Evolutionary conservation across 2,797 vertebrate species (phyloP).

Genomic region (Sebastes hopkinsi): DNA sequence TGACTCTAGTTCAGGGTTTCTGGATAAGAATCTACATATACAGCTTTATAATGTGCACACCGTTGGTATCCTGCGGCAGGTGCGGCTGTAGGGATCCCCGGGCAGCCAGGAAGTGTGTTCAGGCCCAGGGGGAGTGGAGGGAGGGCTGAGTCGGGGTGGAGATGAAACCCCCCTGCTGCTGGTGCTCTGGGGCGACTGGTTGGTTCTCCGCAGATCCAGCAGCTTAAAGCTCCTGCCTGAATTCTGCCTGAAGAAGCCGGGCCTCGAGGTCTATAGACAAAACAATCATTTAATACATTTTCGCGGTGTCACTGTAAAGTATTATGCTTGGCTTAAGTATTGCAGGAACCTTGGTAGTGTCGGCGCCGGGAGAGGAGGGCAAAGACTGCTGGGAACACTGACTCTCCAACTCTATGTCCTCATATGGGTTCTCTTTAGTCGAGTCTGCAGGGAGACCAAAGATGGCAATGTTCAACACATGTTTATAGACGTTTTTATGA

Average conservation of each 20-base stretch:
- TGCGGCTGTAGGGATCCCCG: slow-evolving; percentile 52
- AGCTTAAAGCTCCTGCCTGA: slow-evolving; percentile 90
- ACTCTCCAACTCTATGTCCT: slow-evolving; percentile 91
- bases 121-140: slow-evolving; percentile 55
- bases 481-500: not conserved
- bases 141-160: slow-evolving; percentile 84
- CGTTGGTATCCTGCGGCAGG: slow-evolving; percentile 72
- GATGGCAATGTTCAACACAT: not conserved
- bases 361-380: slow-evolving; percentile 85
- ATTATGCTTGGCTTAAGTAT: not conserved
- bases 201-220: slow-evolving; percentile 84
- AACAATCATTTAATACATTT: not conserved
- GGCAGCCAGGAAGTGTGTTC: slow-evolving; percentile 50
- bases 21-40: not conserved
- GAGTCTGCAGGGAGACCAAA: slow-evolving; percentile 62
- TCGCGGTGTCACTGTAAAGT: not conserved
- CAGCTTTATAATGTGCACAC: slow-evolving; percentile 20
- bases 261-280: slow-evolving; percentile 48
- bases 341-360: slow-evolving; percentile 77
- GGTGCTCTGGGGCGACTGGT: slow-evolving; percentile 51
- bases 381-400: slow-evolving; percentile 87
- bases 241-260: slow-evolving; percentile 88
- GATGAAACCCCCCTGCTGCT: slow-evolving; percentile 83
- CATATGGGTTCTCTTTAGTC: slow-evolving; percentile 91
- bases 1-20: not conserved